A percentile compares a stretch with the other conserved stretches of the same genome.
Evolutionary conservation across 2,797 vertebrate species (phyloP).

Genomic region (Neomorphus geoffroyi): DNA sequence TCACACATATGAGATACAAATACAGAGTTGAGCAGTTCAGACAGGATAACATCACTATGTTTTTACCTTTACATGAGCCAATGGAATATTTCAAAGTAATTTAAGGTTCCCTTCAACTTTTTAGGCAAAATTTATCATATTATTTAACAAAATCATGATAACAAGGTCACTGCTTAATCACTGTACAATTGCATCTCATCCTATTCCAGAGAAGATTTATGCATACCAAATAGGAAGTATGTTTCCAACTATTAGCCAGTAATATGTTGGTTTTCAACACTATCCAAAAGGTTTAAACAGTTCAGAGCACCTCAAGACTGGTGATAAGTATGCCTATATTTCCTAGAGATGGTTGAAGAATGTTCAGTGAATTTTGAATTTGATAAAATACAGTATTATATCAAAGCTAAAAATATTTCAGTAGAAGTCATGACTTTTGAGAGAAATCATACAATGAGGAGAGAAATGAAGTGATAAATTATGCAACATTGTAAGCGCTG

Average conservation of each 20-base stretch:
- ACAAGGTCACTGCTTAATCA: not conserved
- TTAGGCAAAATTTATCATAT: not conserved
- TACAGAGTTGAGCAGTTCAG: not conserved
- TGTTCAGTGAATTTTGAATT: not conserved
- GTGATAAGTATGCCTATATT: not conserved
- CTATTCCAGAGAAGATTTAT: not conserved
- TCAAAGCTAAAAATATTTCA: not conserved
- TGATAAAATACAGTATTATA: not conserved
- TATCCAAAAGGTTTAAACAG: not conserved
- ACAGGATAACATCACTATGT: not conserved
- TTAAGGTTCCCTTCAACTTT: not conserved
- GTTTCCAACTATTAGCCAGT: not conserved
- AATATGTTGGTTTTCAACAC: not conserved
- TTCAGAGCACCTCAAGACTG: not conserved
- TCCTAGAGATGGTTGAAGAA: not conserved
- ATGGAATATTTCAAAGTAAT: not conserved
- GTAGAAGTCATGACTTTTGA: not conserved
- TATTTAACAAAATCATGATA: not conserved
- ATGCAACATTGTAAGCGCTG: not conserved
- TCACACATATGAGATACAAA: not conserved
- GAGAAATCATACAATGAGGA: not conserved
- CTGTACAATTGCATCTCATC: not conserved
- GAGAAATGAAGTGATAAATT: constrained; percentile 17
- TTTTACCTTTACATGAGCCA: not conserved
- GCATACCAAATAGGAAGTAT: not conserved